Evolutionary conservation across 2,888 invertebrate genomes (phyloP).

Genomic region (Teinopalpus imperialis): DNA sequence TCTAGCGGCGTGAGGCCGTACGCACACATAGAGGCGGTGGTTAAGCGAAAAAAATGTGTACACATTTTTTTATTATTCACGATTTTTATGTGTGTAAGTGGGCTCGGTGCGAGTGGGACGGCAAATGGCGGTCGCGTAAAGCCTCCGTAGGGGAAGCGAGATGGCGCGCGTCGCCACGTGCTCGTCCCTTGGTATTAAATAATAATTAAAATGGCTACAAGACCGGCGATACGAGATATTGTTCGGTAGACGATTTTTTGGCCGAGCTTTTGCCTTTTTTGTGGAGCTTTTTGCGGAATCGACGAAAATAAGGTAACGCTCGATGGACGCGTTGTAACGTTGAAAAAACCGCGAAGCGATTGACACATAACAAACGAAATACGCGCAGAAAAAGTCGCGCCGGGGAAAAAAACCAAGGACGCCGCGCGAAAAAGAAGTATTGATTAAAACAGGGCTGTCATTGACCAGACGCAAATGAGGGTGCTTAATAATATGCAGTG

Average conservation of each 20-base stretch:
- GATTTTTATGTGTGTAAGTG: slow-evolving; percentile 82
- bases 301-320: slow-evolving; percentile 60
- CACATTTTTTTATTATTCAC: slow-evolving; percentile 82
- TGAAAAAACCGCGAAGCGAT: slow-evolving; percentile 57
- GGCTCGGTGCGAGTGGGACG: slow-evolving; percentile 68
- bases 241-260: slow-evolving; percentile 80
- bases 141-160: slow-evolving; percentile 44
- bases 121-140: slow-evolving; percentile 42
- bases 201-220: slow-evolving; percentile 83
- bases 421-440: slow-evolving; percentile 80
- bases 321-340: slow-evolving; percentile 40
- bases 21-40: slow-evolving; percentile 68
- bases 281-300: slow-evolving; percentile 71
- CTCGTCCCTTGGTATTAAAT: slow-evolving; percentile 81
- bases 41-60: slow-evolving; percentile 82
- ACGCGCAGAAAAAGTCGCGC: slow-evolving; percentile 79
- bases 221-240: slow-evolving; percentile 76
- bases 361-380: slow-evolving; percentile 76
- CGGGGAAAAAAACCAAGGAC: slow-evolving; percentile 79
- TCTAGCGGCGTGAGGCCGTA: slow-evolving; percentile 71
- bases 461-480: slow-evolving; percentile 81
- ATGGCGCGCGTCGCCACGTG: slow-evolving; percentile 73
- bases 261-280: slow-evolving; percentile 76
- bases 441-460: slow-evolving; percentile 81
- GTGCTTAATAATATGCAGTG: slow-evolving; percentile 78